Evolutionary conservation across 2,888 invertebrate species (phyloP).

Genomic region (Choristoneura rosaceana): DNA sequence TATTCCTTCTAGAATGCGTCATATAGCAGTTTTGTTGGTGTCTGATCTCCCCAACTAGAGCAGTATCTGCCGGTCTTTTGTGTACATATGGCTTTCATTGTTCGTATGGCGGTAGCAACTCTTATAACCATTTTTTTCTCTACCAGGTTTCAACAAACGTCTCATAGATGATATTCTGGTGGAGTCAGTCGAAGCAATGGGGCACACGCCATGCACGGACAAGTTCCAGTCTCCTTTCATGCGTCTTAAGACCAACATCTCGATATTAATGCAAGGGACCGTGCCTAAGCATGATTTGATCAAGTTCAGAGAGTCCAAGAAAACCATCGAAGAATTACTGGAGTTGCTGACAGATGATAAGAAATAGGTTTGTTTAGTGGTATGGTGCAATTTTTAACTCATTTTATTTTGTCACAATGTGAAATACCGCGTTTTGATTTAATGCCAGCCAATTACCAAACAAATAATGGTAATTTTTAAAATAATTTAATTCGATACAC

Average conservation of each 20-base stretch:
- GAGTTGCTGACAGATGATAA: slow-evolving; percentile 88
- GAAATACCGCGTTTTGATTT: neutral
- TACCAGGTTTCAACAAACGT: slow-evolving; percentile 86
- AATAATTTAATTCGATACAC: neutral
- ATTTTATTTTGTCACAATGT: neutral
- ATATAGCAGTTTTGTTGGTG: neutral
- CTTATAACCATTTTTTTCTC: neutral
- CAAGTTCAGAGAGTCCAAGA: slow-evolving; percentile 89
- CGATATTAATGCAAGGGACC: slow-evolving; percentile 92
- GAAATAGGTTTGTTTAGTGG: slow-evolving; percentile 38
- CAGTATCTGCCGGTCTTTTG: too few relatives aligned
- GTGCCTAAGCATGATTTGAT: slow-evolving; percentile 92
- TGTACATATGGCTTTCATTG: too few relatives aligned
- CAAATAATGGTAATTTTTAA: neutral
- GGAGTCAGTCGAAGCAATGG: slow-evolving; percentile 91
- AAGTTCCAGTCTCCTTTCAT: slow-evolving; percentile 85
- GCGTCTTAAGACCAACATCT: slow-evolving; percentile 90
- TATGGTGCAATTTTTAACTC: neutral
- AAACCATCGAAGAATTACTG: slow-evolving; percentile 91
- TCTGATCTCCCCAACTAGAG: neutral
- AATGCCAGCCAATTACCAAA: too few relatives aligned
- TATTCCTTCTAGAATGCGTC: neutral
- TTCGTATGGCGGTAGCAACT: neutral
- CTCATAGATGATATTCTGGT: slow-evolving; percentile 93
- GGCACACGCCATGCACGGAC: slow-evolving; percentile 87